Evolutionary conservation across 2,888 invertebrate species (phyloP), one percentile per base, ranked within the genome.

Genomic region (Agonopterix subpropinquella): DNA sequence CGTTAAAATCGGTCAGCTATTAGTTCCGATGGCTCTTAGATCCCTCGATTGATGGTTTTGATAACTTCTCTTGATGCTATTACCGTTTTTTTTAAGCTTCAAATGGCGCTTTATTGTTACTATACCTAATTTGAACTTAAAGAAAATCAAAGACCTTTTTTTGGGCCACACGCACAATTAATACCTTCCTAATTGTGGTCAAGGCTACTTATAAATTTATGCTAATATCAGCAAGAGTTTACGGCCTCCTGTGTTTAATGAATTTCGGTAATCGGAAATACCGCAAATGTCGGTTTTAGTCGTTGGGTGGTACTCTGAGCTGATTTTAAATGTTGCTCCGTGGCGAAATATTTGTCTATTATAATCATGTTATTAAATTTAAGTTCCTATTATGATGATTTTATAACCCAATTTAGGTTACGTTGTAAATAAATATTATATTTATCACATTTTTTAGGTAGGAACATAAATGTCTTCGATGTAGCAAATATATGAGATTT

Each of bases 231-330:
- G 61, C n/a, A 64, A 56, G 58, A 58, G 68, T 76, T 75, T 71
- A 74, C 62, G 70, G 65, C 58, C 62, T 53, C 54, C 55, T 55
- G 65, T 55, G 65, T 61, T 71, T 74, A 80, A 80, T 77, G 73
- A 77, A 76, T 76, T 74, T 78, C 51, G 63, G 62, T 74, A 70
- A 82, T 78, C 83, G 82, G 85, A 85, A 85, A 85, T 84, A 73
- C 85, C 82, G 63, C 77, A 77, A 79, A 70, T 65, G 68, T 55
- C 65, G 51, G 62, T 58, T 65, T 62, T 55, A 58, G 64, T 59
- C 62, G 59, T 57, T 70, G 73, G 72, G 70, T 77, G 77, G 80
- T 61, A 72, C 55, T 58, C 15, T 47, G 53, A 8, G 8, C 11
- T 42, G 45, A 39, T 4, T 42, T 54, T 56, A 57, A 54, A 55